phyloP scores from a whole-genome alignment of 2,113 vertebrate species.

The Chloropsis hardwickii region DNA sequence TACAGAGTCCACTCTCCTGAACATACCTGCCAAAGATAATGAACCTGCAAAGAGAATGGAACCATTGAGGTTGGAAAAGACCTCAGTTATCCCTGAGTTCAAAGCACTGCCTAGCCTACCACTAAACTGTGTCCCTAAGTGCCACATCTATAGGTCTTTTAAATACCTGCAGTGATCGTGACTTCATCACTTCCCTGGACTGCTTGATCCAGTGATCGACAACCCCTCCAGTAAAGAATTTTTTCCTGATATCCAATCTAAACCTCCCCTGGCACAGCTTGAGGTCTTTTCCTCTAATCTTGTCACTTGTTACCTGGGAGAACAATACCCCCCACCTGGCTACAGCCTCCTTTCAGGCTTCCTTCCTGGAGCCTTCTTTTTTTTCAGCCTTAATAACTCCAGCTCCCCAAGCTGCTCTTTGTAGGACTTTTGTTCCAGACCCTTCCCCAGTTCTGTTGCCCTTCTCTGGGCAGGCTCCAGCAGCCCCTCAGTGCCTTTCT shows the following conservation, averaged over 20 bases:
- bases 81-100: rapidly evolving
- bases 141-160: not conserved
- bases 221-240: not conserved
- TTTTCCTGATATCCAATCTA: not conserved
- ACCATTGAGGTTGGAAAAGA: not conserved
- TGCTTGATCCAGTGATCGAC: not conserved
- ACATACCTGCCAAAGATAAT: not conserved
- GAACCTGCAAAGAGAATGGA: not conserved
- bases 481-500: not conserved
- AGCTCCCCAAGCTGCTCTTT: not conserved
- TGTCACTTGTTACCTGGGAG: not conserved
- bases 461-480: not conserved
- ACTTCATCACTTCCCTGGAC: not conserved
- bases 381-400: not conserved
- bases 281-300: not conserved
- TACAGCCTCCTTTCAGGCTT: not conserved
- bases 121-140: not conserved
- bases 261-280: not conserved
- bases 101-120: not conserved
- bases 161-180: not conserved
- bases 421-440: not conserved
- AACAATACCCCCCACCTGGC: not conserved
- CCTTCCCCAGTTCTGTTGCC: not conserved
- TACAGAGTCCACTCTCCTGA: not conserved
- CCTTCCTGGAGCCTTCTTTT: not conserved